Evolutionary conservation across 2,888 invertebrate species (phyloP).

Genomic region (Hypsopygia costalis): DNA sequence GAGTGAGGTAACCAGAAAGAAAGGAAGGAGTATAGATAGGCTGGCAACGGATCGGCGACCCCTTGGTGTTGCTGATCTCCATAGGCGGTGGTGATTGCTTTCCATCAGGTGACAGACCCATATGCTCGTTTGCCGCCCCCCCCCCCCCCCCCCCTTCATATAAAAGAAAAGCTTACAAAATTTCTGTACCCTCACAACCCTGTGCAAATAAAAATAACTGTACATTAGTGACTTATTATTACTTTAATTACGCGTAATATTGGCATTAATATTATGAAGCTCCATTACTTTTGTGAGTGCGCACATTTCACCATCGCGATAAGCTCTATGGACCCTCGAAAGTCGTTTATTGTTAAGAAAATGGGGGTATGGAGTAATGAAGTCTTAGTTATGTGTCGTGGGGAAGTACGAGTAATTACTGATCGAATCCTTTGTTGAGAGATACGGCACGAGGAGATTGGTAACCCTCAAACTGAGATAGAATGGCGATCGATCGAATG

Average conservation of each 20-base stretch:
- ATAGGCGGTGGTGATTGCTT: too few species aligned
- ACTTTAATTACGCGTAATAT: slow-evolving; percentile 10
- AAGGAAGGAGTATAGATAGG: too few species aligned
- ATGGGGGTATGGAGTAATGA: slow-evolving; percentile 19
- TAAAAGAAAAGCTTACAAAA: too few species aligned
- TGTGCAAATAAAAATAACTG: too few species aligned
- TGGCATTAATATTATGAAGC: slow-evolving; percentile 14
- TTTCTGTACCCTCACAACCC: too few species aligned
- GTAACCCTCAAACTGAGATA: slow-evolving; percentile 10
- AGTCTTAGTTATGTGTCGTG: slow-evolving; percentile 17
- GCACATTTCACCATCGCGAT: slow-evolving; percentile 13
- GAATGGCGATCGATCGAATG: neutral
- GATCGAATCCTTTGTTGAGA: slow-evolving; percentile 19
- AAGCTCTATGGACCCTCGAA: slow-evolving; percentile 11
- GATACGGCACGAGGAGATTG: slow-evolving; percentile 19
- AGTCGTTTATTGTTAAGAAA: slow-evolving; percentile 19
- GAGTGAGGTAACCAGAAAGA: too few species aligned
- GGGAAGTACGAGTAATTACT: slow-evolving; percentile 18
- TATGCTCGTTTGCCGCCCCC: too few species aligned
- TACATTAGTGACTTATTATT: too few species aligned
- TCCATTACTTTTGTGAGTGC: slow-evolving; percentile 10
- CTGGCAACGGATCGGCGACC: too few species aligned
- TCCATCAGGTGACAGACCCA: too few species aligned
- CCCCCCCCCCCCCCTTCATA: too few species aligned
- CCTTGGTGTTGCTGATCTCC: too few species aligned